Evolutionary conservation across 37 sponge, comb jelly and placozoan species (phyloP).

Genomic region (Aplysina aerophoba): DNA sequence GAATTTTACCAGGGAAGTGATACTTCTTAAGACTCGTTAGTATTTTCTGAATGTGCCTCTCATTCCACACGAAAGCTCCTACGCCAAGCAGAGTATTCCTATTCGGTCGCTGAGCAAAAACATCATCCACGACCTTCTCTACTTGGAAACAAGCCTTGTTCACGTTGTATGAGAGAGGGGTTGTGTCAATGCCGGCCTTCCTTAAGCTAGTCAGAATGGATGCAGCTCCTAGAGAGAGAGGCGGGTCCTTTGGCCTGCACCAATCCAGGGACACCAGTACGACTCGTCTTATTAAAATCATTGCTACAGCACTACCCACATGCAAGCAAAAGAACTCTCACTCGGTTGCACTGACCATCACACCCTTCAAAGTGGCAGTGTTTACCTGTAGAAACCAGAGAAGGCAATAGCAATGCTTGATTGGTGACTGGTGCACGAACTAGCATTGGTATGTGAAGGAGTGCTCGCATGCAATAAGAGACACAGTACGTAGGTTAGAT

Average conservation of each 20-base stretch:
- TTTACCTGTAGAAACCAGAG: no score
- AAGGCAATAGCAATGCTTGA: no score
- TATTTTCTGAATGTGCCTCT: not conserved
- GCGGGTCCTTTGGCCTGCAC: constrained; percentile 12
- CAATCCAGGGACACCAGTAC: constrained; percentile 10
- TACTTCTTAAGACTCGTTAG: constrained; percentile 2
- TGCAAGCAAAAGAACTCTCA: no score
- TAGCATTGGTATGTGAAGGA: no score
- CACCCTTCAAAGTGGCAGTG: no score
- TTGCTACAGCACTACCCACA: no score
- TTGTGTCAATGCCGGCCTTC: not conserved
- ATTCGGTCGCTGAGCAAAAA: not conserved
- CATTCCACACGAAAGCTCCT: constrained; percentile 28
- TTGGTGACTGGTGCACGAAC: no score
- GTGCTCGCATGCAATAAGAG: no score
- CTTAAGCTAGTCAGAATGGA: not conserved
- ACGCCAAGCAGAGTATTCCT: not conserved
- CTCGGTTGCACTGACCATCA: no score
- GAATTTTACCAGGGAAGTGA: constrained; percentile 27
- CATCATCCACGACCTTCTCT: not conserved
- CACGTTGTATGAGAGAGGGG: constrained; percentile 17
- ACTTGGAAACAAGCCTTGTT: not conserved
- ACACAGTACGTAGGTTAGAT: no score
- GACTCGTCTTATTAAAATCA: no score
- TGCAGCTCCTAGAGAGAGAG: constrained; percentile 5